phyloP scores from a whole-genome alignment of 1,140 invertebrate species.

The Stenopsyche tienmushanensis region DNA sequence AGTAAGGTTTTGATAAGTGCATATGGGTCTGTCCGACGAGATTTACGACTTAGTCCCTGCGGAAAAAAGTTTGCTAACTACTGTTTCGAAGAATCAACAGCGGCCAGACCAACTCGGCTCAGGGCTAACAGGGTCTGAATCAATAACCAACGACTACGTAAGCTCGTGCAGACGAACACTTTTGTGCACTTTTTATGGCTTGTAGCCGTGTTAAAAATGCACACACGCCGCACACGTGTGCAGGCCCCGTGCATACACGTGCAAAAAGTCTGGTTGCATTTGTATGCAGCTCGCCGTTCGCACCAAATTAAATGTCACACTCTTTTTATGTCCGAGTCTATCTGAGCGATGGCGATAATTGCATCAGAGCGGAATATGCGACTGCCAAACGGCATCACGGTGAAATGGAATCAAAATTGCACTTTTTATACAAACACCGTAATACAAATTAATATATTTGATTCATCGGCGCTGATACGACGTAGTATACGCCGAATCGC shows the following conservation, averaged over 20 bases:
- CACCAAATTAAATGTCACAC: constrained; percentile 19
- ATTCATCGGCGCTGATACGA: too few species aligned
- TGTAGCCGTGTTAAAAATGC: constrained; percentile 18
- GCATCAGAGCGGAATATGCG: not conserved
- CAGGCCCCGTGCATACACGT: not conserved
- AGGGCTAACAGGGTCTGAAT: constrained; percentile 15
- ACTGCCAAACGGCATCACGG: too few species aligned
- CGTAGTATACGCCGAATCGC: too few species aligned
- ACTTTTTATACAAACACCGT: too few species aligned
- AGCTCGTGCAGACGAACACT: constrained; percentile 9
- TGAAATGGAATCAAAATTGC: too few species aligned
- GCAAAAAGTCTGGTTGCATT: not conserved
- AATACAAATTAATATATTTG: too few species aligned
- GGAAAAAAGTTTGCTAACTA: too few species aligned
- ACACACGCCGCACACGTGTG: not conserved
- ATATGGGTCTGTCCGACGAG: too few species aligned
- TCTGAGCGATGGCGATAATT: not conserved
- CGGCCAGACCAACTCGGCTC: not conserved
- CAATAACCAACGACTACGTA: constrained; percentile 17
- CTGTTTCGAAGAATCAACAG: constrained; percentile 19
- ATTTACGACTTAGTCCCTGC: too few species aligned
- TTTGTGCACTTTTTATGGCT: constrained; percentile 16
- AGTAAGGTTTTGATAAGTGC: too few species aligned
- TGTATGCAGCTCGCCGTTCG: constrained; percentile 10
- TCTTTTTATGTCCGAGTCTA: not conserved